Evolutionary conservation across 2,113 vertebrate species (phyloP).

Genomic region (Entomyzon cyanotis): DNA sequence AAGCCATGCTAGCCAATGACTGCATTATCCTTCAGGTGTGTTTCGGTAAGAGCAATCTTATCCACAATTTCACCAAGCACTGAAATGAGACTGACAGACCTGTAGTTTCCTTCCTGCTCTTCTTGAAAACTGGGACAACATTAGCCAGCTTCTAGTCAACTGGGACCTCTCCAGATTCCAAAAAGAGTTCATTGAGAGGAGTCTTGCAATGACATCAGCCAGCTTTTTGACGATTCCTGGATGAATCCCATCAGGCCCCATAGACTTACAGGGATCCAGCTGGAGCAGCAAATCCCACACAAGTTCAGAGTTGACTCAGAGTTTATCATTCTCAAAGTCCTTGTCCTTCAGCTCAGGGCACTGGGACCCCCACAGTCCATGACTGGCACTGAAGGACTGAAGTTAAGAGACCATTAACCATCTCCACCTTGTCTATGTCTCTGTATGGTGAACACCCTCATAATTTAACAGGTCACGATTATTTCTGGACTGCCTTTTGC

Average conservation of each 20-base stretch:
- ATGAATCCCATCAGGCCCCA: not conserved
- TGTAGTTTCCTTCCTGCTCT: not conserved
- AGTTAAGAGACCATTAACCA: not conserved
- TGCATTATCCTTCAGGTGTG: not conserved
- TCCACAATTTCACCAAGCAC: not conserved
- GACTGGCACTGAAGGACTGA: not conserved
- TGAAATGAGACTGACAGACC: not conserved
- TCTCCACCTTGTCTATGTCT: rapidly evolving
- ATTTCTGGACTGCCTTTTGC: not conserved
- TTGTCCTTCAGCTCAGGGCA: not conserved
- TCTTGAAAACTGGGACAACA: not conserved
- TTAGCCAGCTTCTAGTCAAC: not conserved
- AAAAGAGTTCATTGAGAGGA: not conserved
- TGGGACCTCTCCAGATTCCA: not conserved
- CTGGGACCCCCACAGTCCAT: not conserved
- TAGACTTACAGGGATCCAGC: not conserved
- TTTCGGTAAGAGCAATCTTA: not conserved
- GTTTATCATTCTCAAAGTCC: not conserved
- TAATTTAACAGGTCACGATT: not conserved
- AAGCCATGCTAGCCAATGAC: not conserved
- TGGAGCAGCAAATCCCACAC: not conserved
- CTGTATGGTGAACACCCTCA: not conserved
- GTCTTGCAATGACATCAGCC: not conserved
- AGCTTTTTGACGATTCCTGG: not conserved
- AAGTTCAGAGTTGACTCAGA: not conserved